Evolutionary conservation across 1,140 invertebrate species (phyloP).

Genomic region (Drosophila grimshawi): DNA sequence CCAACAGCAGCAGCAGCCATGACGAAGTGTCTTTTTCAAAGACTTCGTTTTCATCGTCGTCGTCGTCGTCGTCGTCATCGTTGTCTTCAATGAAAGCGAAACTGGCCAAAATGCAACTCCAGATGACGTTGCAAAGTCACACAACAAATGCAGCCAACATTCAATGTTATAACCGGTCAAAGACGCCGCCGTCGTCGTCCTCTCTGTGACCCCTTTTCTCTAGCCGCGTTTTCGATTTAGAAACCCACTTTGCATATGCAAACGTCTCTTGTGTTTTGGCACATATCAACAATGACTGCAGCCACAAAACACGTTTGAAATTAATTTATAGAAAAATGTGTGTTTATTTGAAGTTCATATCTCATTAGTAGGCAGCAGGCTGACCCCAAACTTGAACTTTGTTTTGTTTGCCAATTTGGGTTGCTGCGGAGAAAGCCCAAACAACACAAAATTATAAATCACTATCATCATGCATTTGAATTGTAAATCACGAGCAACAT

Average conservation of each 20-base stretch:
- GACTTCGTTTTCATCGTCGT: constrained; percentile 29
- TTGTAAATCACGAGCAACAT: neutral
- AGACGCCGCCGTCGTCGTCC: constrained; percentile 32
- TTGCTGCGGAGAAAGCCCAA: constrained; percentile 28
- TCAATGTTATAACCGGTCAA: constrained; percentile 79
- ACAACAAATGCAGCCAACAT: constrained; percentile 40
- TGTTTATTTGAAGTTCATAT: constrained; percentile 42
- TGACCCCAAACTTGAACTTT: constrained; percentile 79
- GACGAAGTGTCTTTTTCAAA: constrained; percentile 46
- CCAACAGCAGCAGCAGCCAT: constrained; percentile 8
- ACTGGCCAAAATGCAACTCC: constrained; percentile 55
- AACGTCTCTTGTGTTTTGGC: constrained; percentile 49
- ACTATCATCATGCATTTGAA: constrained; percentile 2
- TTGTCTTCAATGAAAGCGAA: constrained; percentile 76
- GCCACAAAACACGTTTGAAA: constrained; percentile 62
- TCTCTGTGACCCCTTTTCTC: neutral
- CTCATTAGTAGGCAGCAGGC: constrained; percentile 63
- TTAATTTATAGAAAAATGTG: constrained; percentile 50
- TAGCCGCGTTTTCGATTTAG: constrained; percentile 68
- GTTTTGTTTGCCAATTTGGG: constrained; percentile 31
- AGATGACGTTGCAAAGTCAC: constrained; percentile 66
- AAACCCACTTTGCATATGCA: constrained; percentile 76
- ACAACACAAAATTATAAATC: constrained; percentile 6
- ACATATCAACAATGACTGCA: constrained; percentile 47
- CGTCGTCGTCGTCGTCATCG: constrained; percentile 36